phyloP scores from a whole-genome alignment of 2,888 invertebrate species.

The Drosophila fulvimacula region DNA sequence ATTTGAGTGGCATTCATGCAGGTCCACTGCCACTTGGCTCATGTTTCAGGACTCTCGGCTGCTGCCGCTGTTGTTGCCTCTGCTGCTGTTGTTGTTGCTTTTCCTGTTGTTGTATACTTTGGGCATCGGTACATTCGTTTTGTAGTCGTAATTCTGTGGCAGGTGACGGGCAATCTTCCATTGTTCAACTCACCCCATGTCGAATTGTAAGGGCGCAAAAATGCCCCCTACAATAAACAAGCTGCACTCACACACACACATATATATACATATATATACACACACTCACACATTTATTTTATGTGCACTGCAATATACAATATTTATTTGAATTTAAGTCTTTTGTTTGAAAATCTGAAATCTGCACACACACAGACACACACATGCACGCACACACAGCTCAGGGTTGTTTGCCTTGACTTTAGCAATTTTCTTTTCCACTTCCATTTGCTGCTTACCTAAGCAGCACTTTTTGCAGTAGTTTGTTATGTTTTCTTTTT shows the following conservation, averaged over 20 bases:
- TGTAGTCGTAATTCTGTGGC: conserved; percentile 82
- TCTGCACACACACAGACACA: conserved; percentile 52
- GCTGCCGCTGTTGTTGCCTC: conserved; percentile 31
- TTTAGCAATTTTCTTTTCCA: conserved; percentile 38
- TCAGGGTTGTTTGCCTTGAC: conserved; percentile 76
- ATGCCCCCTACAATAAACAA: conserved; percentile 79
- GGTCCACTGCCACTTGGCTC: conserved; percentile 76
- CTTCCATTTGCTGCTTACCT: conserved; percentile 7
- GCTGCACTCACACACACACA: conserved; percentile 47
- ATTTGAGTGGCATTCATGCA: conserved; percentile 82
- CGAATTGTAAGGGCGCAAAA: conserved; percentile 81
- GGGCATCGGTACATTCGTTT: conserved; percentile 68
- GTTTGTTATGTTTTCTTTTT: conserved; percentile 33
- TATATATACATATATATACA: not conserved
- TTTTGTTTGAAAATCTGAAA: conserved; percentile 77
- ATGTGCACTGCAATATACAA: conserved; percentile 81
- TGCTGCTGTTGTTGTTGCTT: conserved; percentile 27
- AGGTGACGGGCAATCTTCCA: conserved; percentile 85
- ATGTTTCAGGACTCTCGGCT: conserved; percentile 71
- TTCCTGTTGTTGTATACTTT: conserved; percentile 35
- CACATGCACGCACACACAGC: conserved; percentile 24
- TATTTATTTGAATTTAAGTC: conserved; percentile 83
- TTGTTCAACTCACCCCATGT: conserved; percentile 84
- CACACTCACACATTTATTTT: conserved; percentile 55
- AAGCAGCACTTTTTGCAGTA: conserved; percentile 27